A percentile compares a stretch with the other conserved stretches of the same genome.
These are phyloP conservation scores for Lynx canadensis DNA, from an alignment of 2,113 vertebrate genomes.

Conservation along the genomic window DNA sequence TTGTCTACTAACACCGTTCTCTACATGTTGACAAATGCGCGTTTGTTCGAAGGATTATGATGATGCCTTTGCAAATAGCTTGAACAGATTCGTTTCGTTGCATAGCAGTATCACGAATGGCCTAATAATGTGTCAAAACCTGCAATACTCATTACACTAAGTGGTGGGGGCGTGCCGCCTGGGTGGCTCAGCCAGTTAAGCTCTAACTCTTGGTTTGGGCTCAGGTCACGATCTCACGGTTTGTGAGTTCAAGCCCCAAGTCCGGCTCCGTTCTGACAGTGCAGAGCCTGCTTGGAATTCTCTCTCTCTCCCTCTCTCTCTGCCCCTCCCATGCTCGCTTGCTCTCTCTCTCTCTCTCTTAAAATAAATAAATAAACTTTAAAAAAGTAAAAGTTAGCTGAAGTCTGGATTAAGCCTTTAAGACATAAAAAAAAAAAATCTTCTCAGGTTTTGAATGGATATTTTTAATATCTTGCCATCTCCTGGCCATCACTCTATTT, in stretches of 20 bases:
- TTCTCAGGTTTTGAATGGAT: conserved; percentile 28
- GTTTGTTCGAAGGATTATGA: conserved; percentile 71
- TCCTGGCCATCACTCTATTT: background rate
- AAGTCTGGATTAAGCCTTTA: conserved; percentile 51
- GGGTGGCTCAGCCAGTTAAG: no score
- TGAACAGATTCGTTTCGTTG: background rate
- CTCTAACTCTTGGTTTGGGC: no score
- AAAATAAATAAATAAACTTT: no score
- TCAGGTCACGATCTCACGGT: no score
- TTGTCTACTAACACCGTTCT: conserved; percentile 60
- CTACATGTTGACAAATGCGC: conserved; percentile 71
- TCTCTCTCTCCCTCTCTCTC: no score
- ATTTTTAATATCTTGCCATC: conserved; percentile 55
- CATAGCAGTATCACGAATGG: conserved; percentile 59
- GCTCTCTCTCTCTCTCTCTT: no score
- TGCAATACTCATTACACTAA: background rate
- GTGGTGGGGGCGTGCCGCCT: conserved; percentile 7
- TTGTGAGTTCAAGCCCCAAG: no score
- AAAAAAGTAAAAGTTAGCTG: conserved; percentile 15
- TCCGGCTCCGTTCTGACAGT: no score
- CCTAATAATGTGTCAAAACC: conserved; percentile 48
- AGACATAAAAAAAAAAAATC: background rate
- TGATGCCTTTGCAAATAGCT: conserved; percentile 54
- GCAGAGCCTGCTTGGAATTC: no score
- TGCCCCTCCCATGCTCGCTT: no score